Percentiles rank a stretch among this genome's conserved stretches.
phyloP scores from a whole-genome alignment of 2,113 vertebrate genomes.

The Phycodurus eques region DNA sequence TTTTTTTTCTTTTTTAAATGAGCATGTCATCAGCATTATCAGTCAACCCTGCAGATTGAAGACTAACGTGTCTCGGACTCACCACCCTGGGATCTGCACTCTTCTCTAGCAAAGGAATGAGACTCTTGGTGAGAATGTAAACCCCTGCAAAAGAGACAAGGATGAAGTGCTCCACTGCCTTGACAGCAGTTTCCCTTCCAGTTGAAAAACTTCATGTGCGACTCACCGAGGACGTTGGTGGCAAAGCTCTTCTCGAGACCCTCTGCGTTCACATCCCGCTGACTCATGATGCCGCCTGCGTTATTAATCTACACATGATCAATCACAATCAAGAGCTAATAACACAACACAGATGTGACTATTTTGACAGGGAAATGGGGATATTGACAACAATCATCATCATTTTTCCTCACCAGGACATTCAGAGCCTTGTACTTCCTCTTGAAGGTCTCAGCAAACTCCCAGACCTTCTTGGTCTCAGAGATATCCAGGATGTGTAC shows the following conservation, averaged over 20 bases:
- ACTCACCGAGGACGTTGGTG: conserved; percentile 75
- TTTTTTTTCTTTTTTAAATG: neutral
- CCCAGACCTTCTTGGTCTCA: conserved; percentile 78
- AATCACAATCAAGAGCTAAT: neutral
- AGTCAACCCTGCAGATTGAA: neutral
- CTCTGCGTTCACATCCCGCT: conserved; percentile 73
- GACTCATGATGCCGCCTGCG: conserved; percentile 73
- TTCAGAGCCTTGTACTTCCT: conserved; percentile 77
- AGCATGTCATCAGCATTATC: neutral
- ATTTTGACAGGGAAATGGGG: neutral
- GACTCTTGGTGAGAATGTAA: conserved; percentile 76
- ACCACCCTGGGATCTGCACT: conserved; percentile 77
- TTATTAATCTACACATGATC: conserved; percentile 72
- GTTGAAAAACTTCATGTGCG: neutral
- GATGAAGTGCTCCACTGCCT: neutral
- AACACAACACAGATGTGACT: neutral
- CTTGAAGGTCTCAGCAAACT: conserved; percentile 77
- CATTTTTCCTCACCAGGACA: conserved; percentile 65
- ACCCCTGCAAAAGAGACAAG: conserved; percentile 51
- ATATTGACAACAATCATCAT: neutral
- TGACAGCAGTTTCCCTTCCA: neutral
- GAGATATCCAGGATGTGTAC: conserved; percentile 77
- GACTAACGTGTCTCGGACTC: conserved; percentile 37
- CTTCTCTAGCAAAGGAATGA: conserved; percentile 77
- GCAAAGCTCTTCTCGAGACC: conserved; percentile 78